Evolutionary conservation across 2,113 vertebrate species (phyloP).

Genomic region (Asarcornis scutulata): DNA sequence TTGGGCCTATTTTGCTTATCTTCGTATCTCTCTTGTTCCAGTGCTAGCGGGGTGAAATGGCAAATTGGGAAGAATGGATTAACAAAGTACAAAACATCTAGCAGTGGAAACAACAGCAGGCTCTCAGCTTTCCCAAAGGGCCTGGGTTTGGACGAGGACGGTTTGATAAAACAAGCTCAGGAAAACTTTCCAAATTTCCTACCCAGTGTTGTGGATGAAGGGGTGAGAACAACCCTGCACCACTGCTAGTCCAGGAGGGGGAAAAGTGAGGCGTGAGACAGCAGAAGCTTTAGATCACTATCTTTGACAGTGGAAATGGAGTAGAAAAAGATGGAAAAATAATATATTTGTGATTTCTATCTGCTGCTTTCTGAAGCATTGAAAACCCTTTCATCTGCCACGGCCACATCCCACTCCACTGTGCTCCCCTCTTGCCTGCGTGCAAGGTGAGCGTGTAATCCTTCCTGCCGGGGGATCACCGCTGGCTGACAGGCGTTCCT

Average conservation of each 20-base stretch:
- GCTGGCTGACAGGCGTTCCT: conserved; percentile 30
- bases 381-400: neutral
- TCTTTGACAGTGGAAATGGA: neutral
- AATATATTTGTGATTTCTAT: neutral
- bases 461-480: neutral
- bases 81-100: neutral
- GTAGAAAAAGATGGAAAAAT: neutral
- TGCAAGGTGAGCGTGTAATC: neutral
- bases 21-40: neutral
- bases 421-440: neutral
- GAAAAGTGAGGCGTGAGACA: neutral
- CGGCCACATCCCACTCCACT: neutral
- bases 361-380: neutral
- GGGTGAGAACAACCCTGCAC: neutral
- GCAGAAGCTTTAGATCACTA: neutral
- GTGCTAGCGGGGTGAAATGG: neutral
- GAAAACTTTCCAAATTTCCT: neutral
- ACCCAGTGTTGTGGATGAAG: neutral
- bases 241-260: neutral
- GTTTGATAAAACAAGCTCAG: neutral
- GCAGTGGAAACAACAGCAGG: neutral
- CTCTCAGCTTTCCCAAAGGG: neutral
- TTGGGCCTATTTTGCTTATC: neutral
- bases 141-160: neutral
- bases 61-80: neutral